A percentile compares a stretch with the other conserved stretches of the same genome.
Conservation (phyloP, 2,113 vertebrate species). For the Dendrocopos noguchii region DNA sequence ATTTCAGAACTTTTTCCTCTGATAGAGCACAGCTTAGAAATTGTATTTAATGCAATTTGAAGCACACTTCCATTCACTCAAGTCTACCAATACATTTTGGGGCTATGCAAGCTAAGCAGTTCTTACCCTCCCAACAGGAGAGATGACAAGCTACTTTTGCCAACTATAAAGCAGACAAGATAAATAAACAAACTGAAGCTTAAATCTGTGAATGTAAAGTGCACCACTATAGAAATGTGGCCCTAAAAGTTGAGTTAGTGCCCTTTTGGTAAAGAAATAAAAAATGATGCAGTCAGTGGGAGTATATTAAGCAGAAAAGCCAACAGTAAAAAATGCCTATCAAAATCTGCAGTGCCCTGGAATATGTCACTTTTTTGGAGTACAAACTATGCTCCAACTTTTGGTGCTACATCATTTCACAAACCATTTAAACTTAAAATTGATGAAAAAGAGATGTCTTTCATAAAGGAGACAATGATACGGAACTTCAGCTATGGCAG, state of each 20-base stretch:
- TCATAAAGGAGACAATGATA: background rate
- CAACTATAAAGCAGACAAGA: background rate
- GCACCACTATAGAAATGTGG: background rate
- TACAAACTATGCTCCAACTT: background rate
- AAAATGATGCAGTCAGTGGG: background rate
- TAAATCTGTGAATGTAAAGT: background rate
- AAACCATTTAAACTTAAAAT: background rate
- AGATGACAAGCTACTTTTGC: background rate
- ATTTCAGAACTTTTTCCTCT: background rate
- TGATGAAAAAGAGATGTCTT: background rate
- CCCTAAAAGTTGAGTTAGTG: background rate
- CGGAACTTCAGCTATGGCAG: background rate
- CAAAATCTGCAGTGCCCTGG: background rate
- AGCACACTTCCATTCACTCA: background rate
- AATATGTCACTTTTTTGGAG: background rate
- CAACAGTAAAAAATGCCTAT: background rate
- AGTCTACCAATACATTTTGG: accelerated
- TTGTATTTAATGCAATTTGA: background rate
- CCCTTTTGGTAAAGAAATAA: background rate
- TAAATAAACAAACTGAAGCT: background rate
- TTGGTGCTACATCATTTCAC: background rate
- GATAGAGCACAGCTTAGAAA: background rate
- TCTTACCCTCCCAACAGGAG: background rate
- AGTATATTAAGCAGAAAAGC: background rate
- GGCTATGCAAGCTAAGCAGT: background rate